phyloP scores from a whole-genome alignment of 2,888 invertebrate genomes.

The Anorthoa munda region DNA sequence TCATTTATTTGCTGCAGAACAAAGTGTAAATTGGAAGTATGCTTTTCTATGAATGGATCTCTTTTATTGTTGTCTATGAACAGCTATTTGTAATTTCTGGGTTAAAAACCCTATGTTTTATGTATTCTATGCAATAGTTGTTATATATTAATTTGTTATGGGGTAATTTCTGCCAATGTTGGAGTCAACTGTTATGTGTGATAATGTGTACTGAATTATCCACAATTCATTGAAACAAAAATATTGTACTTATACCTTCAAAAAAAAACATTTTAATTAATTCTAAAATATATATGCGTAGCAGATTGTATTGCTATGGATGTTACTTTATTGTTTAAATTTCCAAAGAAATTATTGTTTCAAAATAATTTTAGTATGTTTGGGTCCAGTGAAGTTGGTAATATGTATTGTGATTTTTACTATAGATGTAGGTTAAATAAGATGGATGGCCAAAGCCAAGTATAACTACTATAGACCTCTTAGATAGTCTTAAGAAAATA shows the following conservation, averaged over 20 bases:
- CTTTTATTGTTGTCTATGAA: constrained; percentile 41
- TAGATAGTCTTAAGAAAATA: constrained; percentile 17
- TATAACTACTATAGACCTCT: constrained; percentile 1
- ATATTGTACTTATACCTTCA: not conserved
- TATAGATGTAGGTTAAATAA: constrained; percentile 8
- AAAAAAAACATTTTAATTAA: not conserved
- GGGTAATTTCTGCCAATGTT: not conserved
- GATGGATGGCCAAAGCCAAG: not conserved
- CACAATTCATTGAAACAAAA: not conserved
- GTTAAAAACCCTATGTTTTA: not conserved
- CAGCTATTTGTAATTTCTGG: constrained; percentile 35
- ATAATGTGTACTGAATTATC: not conserved
- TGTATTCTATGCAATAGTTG: constrained; percentile 8
- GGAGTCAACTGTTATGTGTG: constrained; percentile 1
- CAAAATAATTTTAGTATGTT: not conserved
- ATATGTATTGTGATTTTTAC: constrained; percentile 33
- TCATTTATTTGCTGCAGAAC: constrained; percentile 81
- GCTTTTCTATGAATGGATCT: constrained; percentile 41
- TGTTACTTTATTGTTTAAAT: not conserved
- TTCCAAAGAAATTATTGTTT: not conserved
- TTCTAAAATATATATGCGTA: not conserved
- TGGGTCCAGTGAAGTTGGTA: constrained; percentile 25
- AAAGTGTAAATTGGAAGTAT: constrained; percentile 72
- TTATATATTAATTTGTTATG: not conserved
- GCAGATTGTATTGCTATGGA: not conserved